Base-by-base conservation (phyloP, 1,140 invertebrate genomes). In the Gryon sp. region DNA sequence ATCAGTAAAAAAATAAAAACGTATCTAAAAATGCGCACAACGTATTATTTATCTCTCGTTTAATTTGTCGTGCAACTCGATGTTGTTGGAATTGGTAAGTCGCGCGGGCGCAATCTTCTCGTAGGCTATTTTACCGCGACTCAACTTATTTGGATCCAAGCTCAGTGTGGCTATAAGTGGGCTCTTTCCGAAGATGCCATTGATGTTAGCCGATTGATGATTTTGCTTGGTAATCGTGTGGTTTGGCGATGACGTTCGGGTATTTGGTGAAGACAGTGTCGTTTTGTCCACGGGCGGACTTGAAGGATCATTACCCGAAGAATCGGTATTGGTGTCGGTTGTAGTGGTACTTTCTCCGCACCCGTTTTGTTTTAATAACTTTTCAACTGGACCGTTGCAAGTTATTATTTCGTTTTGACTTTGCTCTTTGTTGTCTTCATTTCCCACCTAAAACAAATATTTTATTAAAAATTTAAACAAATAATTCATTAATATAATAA, bases 71-170 rank as follows among this genome's bases (percentile, higher is more conserved):
- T 86, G 48, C 45, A 85, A 77, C 57, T 84, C 84, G 30, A 83
- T 73, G 22, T 73, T 85, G 4, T 80, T 82, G n/a, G 84, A 80
- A 22, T 84, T 86, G 38, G 74, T 82, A 0, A 84, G 76, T 19
- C 79, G 82, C 11, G 82, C 81, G 0, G 84, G 78, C 0, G 83
- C 72, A 30, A 88, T 88, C 46, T 89, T 88, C 26, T 87, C 86
- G 45, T 88, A 87, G 0, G 86, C 84, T 60, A 87, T 87, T 4
- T 82, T 80, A 0, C 78, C 82, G 9, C 86, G 81, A 45, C 83
- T 86, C 2, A 91, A 80, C 0, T 89, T 84, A 19, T 87, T 86
- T 0, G 90, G 88, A 55, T 91, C 90, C 53, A 91, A 79, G 5
- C 90, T 89, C 12, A 91, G 81, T 1, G 89, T 87, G 3, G 88